These are phyloP conservation scores for Yponomeuta cagnagella DNA, from an alignment of 2,888 invertebrate genomes.

Conservation along the genomic window DNA sequence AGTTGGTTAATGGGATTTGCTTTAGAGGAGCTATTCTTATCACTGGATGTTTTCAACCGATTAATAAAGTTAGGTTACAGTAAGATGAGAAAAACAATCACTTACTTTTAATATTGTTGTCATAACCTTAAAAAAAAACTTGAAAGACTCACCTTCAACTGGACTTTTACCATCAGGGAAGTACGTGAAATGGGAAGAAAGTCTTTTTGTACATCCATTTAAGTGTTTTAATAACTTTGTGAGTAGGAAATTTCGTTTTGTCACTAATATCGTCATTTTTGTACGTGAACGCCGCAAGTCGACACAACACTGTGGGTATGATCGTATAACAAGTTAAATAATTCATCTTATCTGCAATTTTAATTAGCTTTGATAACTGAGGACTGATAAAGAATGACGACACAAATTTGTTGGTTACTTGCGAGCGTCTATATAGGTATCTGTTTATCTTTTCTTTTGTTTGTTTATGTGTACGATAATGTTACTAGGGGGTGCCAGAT, in stretches of 20 bases:
- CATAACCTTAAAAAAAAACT: background rate
- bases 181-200: constrained; percentile 78
- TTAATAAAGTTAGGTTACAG: too few species aligned
- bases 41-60: too few species aligned
- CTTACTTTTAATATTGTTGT: too few species aligned
- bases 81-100: too few species aligned
- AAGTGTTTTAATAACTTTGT: constrained; percentile 49
- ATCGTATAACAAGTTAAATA: constrained; percentile 40
- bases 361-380: constrained; percentile 51
- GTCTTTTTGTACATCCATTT: constrained; percentile 44
- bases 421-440: background rate
- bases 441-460: background rate
- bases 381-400: constrained; percentile 11
- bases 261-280: constrained; percentile 49
- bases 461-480: background rate
- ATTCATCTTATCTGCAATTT: constrained; percentile 64
- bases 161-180: constrained; percentile 69
- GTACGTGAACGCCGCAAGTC: constrained; percentile 19
- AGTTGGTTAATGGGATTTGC: too few species aligned
- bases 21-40: too few species aligned
- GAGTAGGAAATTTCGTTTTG: constrained; percentile 39
- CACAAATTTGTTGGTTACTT: background rate
- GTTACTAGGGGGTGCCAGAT: background rate
- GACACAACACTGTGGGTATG: constrained; percentile 18
- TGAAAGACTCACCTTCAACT: constrained; percentile 55